Conservation (phyloP, 2,797 vertebrate genomes). For the Periophthalmus magnuspinnatus region DNA sequence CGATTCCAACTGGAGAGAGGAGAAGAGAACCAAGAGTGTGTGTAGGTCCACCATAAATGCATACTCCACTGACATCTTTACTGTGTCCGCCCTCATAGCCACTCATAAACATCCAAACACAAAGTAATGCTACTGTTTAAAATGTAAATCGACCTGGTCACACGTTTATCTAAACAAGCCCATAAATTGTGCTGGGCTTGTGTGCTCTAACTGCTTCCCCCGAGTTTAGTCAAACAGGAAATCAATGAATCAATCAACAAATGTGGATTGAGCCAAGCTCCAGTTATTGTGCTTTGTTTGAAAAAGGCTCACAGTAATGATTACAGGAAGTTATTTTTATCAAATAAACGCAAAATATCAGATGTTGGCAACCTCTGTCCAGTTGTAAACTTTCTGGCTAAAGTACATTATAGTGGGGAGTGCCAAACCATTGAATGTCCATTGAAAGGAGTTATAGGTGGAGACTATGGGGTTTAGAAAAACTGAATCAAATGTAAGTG, state of each 20-base stretch:
- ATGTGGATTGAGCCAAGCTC: constrained; percentile 32
- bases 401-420: constrained; percentile 35
- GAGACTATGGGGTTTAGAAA: neutral
- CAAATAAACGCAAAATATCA: constrained; percentile 13
- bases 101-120: constrained; percentile 54
- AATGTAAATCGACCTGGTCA: constrained; percentile 58
- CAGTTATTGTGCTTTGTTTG: constrained; percentile 19
- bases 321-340: constrained; percentile 14
- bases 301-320: constrained; percentile 22
- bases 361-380: constrained; percentile 28
- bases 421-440: constrained; percentile 30
- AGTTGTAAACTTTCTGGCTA: constrained; percentile 36
- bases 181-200: constrained; percentile 47
- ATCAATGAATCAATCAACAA: constrained; percentile 56
- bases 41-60: constrained; percentile 37
- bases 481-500: constrained; percentile 10
- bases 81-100: constrained; percentile 49
- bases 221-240: constrained; percentile 20
- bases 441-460: constrained; percentile 24
- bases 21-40: constrained; percentile 21
- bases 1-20: constrained; percentile 14
- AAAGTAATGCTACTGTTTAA: constrained; percentile 61
- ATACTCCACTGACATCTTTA: constrained; percentile 49
- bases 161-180: constrained; percentile 51
- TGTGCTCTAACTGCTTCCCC: constrained; percentile 2